Percentiles rank a stretch among this genome's conserved stretches.
Conservation (phyloP, 2,113 vertebrate genomes). For the Crotophaga sulcirostris region DNA sequence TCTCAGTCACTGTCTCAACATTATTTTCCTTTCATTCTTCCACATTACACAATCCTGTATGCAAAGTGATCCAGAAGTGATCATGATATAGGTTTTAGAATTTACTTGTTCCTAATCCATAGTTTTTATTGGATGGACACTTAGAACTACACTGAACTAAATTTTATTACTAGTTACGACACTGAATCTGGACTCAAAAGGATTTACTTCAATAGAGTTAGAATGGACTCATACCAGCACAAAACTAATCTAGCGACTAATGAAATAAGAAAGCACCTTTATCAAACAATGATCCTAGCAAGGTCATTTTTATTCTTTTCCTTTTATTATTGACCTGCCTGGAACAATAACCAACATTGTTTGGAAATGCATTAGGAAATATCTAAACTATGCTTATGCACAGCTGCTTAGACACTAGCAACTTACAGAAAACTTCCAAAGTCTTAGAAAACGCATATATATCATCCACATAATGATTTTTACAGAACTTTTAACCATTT, state of each 20-base stretch:
- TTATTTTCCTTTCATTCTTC: background rate
- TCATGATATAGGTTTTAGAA: background rate
- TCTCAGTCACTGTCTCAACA: background rate
- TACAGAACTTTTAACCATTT: background rate
- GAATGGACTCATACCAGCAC: background rate
- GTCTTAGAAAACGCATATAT: background rate
- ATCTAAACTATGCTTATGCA: background rate
- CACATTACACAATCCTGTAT: background rate
- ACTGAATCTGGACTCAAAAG: background rate
- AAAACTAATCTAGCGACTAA: constrained; percentile 13
- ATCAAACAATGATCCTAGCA: constrained; percentile 1
- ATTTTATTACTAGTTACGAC: background rate
- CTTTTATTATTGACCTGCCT: constrained; percentile 1
- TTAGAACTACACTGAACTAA: background rate
- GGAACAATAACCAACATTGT: background rate
- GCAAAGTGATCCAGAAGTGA: background rate
- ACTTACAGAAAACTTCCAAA: background rate
- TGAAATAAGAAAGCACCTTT: background rate
- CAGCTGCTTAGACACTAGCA: background rate
- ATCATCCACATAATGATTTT: background rate
- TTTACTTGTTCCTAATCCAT: background rate
- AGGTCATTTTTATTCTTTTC: constrained; percentile 17
- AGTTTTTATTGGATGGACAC: background rate
- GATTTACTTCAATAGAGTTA: background rate
- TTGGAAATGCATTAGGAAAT: background rate